A percentile compares a stretch with the other conserved stretches of the same genome.
Conservation (phyloP, 2,888 invertebrate species). For the Anticlea derivata region DNA sequence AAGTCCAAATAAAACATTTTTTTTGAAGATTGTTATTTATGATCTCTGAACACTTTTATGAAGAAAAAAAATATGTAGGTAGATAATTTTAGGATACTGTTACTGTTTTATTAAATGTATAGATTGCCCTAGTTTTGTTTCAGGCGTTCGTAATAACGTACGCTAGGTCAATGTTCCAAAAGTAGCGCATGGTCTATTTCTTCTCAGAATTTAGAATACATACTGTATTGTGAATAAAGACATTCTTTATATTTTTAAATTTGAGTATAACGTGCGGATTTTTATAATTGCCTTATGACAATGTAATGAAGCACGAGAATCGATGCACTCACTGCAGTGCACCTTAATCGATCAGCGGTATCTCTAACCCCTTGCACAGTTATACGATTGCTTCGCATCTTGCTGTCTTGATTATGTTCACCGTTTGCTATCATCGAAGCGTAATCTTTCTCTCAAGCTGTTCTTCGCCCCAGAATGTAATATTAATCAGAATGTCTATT, state of each 20-base stretch:
- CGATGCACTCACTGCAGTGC: constrained; percentile 17
- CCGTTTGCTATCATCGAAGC: constrained; percentile 27
- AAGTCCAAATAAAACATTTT: no score
- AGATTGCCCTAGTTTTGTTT: constrained; percentile 51
- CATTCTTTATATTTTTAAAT: constrained; percentile 8
- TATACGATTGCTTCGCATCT: constrained; percentile 22
- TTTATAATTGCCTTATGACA: neutral
- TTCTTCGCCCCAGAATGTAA: constrained; percentile 19
- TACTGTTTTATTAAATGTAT: no score
- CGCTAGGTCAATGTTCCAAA: constrained; percentile 59
- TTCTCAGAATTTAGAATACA: constrained; percentile 13
- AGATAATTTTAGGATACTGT: no score
- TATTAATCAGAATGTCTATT: constrained; percentile 41
- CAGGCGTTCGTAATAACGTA: constrained; percentile 44
- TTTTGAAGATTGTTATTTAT: no score
- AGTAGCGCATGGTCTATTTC: constrained; percentile 51
- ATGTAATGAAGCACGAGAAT: neutral
- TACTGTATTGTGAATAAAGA: neutral
- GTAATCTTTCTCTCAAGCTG: constrained; percentile 36
- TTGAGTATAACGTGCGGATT: no score
- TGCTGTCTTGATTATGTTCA: constrained; percentile 27
- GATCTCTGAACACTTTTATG: no score
- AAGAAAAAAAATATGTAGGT: no score
- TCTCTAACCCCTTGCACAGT: constrained; percentile 28
- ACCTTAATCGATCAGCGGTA: constrained; percentile 24